Evolutionary conservation across 2,797 vertebrate species (phyloP).

Genomic region (Passerculus sandwichensis): DNA sequence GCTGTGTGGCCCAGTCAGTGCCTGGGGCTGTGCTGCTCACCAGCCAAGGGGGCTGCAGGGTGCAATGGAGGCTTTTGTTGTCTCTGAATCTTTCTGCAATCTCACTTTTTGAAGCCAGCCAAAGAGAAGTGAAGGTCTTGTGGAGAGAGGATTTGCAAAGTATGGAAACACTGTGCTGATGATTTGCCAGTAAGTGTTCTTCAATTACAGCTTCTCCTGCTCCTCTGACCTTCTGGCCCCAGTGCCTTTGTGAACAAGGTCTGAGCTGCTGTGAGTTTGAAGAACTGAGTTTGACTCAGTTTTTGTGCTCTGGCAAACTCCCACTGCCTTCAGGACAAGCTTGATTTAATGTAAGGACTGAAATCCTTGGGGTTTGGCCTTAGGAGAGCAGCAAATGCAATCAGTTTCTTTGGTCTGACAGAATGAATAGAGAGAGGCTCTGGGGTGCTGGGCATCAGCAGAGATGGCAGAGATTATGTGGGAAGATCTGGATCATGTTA

Average conservation of each 20-base stretch:
- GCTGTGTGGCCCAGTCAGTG: neutral
- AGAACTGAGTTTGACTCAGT: neutral
- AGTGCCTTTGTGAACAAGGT: neutral
- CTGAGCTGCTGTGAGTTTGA: conserved; percentile 4
- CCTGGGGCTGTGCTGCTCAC: accelerated
- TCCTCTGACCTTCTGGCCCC: neutral
- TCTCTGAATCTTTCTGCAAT: neutral
- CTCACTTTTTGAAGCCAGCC: neutral
- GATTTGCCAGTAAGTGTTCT: conserved; percentile 4
- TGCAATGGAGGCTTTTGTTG: neutral
- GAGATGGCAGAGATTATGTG: conserved; percentile 12
- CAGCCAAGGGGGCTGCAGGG: neutral
- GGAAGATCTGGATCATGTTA: conserved; percentile 7
- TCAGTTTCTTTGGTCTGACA: conserved; percentile 47
- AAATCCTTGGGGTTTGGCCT: conserved; percentile 44
- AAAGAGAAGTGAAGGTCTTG: neutral
- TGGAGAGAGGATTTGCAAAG: neutral
- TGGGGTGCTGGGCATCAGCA: accelerated
- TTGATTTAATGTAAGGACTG: conserved; percentile 50
- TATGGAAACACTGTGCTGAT: neutral
- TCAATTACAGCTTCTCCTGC: neutral
- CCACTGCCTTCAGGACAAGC: conserved; percentile 41
- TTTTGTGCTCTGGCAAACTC: conserved; percentile 25
- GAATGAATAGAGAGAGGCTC: conserved; percentile 46
- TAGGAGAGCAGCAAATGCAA: conserved; percentile 35